Evolutionary conservation across 92 coral and sea anemone genomes (phyloP).

Genomic region (Blastomussa wellsi): DNA sequence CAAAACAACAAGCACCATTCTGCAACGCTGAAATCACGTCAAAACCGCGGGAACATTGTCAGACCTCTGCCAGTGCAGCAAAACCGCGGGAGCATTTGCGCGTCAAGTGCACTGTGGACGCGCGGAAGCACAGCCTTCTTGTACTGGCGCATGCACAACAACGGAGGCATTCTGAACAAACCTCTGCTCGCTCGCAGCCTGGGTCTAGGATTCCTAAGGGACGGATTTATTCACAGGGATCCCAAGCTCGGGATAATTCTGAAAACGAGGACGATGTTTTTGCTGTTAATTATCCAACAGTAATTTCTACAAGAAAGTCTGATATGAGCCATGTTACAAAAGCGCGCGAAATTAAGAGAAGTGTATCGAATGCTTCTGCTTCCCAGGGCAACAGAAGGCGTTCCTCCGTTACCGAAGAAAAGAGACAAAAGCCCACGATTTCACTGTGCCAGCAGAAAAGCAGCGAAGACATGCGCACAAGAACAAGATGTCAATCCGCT

Average conservation of each 20-base stretch:
- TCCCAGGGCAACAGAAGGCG: neutral
- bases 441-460: neutral
- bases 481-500: slow-evolving; percentile 17
- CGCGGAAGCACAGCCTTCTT: slow-evolving; percentile 6
- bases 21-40: no score
- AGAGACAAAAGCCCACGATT: neutral
- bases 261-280: slow-evolving; percentile 34
- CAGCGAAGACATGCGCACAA: neutral
- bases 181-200: neutral
- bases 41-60: neutral
- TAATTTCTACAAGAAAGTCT: neutral
- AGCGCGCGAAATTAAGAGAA: neutral
- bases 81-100: slow-evolving; percentile 14
- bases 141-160: slow-evolving; percentile 19
- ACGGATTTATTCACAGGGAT: slow-evolving; percentile 15
- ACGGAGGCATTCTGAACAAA: slow-evolving; percentile 32
- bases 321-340: neutral
- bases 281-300: slow-evolving; percentile 19
- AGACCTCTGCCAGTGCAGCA: neutral
- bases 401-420: neutral
- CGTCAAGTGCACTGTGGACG: neutral
- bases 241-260: neutral
- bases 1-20: neutral
- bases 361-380: no score
- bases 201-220: neutral